Percentiles rank a stretch among this genome's conserved stretches.
Evolutionary conservation across 2,797 vertebrate species (phyloP).

Genomic region (Phalanger gymnotis): DNA sequence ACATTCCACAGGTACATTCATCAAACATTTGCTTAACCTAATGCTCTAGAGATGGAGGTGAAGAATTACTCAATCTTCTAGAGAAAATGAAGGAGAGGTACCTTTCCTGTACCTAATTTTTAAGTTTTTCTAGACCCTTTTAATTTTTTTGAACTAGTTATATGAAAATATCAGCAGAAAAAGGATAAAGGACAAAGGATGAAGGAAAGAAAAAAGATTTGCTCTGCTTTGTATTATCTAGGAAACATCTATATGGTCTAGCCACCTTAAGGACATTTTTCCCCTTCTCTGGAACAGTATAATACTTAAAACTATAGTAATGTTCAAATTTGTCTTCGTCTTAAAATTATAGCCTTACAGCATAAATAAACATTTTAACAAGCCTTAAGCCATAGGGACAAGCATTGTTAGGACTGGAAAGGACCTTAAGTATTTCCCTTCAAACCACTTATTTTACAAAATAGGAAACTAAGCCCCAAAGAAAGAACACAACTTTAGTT

Average conservation of each 20-base stretch:
- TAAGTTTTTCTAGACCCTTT: neutral
- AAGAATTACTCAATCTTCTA: constrained; percentile 18
- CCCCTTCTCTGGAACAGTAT: neutral
- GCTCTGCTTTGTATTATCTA: neutral
- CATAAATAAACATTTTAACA: neutral
- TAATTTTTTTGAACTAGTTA: neutral
- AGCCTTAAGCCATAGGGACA: neutral
- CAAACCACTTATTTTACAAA: neutral
- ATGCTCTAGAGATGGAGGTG: constrained; percentile 36
- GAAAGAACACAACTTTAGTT: neutral
- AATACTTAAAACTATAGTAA: neutral
- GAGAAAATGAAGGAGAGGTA: constrained; percentile 48
- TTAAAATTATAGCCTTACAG: neutral
- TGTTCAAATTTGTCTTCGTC: neutral
- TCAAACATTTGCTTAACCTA: constrained; percentile 54
- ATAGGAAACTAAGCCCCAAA: neutral
- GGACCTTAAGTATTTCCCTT: neutral
- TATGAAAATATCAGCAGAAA: neutral
- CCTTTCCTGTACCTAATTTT: constrained; percentile 37
- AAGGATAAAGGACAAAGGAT: neutral
- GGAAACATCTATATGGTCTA: neutral
- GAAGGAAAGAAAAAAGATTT: neutral
- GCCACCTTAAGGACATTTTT: neutral
- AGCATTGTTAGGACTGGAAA: neutral
- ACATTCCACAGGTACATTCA: constrained; percentile 28